These are phyloP conservation scores for Vanessa atalanta DNA, from an alignment of 1,140 invertebrate genomes.

Conservation along the genomic window DNA sequence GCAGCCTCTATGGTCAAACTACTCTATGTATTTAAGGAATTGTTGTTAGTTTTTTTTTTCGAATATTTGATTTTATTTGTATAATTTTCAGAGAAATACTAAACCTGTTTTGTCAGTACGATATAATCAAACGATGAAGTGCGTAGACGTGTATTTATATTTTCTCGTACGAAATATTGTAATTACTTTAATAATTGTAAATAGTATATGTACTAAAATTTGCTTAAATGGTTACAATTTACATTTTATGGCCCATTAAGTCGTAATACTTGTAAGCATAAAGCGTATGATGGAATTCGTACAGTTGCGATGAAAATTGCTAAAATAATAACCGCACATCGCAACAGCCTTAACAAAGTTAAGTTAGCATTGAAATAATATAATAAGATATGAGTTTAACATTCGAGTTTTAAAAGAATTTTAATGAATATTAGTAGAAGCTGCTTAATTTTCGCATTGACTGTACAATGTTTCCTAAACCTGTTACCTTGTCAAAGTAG, in stretches of 20 bases:
- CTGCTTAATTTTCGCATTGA: not conserved
- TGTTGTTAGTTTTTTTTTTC: not conserved
- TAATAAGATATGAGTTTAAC: too few species aligned
- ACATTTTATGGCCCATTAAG: slow-evolving; percentile 19
- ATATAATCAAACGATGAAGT: too few species aligned
- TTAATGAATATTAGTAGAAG: too few species aligned
- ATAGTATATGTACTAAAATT: not conserved
- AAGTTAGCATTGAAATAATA: too few species aligned
- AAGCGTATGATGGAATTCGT: not conserved
- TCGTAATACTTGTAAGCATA: slow-evolving; percentile 1
- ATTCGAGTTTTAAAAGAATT: too few species aligned
- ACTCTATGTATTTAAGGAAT: slow-evolving; percentile 4
- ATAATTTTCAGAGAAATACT: not conserved
- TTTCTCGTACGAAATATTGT: not conserved
- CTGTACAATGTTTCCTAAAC: slow-evolving; percentile 18
- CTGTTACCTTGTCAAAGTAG: slow-evolving; percentile 14
- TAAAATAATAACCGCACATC: not conserved
- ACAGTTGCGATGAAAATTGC: slow-evolving; percentile 8
- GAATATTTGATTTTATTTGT: not conserved
- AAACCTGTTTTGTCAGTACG: not conserved
- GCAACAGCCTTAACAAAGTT: too few species aligned
- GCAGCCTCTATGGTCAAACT: too few species aligned
- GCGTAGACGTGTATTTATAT: not conserved
- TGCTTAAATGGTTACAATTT: slow-evolving; percentile 10
- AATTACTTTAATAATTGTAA: not conserved